These are phyloP conservation scores for Eilema caniola DNA, from an alignment of 2,888 invertebrate genomes.

Conservation along the genomic window DNA sequence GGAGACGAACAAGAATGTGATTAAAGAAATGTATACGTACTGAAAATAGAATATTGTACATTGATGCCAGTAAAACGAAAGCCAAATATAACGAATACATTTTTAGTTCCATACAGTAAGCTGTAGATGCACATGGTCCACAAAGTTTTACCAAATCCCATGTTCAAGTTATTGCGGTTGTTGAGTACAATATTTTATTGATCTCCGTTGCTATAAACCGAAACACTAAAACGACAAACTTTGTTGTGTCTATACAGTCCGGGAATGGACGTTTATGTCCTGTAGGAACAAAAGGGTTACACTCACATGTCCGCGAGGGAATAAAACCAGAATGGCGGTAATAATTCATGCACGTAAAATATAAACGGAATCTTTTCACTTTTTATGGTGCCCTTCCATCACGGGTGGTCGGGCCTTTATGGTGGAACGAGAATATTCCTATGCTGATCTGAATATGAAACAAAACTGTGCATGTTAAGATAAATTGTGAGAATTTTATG, in stretches of 20 bases:
- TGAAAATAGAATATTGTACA: not conserved
- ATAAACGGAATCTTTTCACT: not conserved
- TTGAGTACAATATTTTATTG: constrained; percentile 1
- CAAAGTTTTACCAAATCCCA: not conserved
- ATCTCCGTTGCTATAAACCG: not conserved
- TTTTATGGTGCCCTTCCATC: not conserved
- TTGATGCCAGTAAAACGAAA: not conserved
- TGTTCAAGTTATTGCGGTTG: not conserved
- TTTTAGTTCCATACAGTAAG: not conserved
- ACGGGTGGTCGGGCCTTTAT: not conserved
- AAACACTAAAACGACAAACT: not conserved
- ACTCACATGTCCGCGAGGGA: no score
- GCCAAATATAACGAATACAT: not conserved
- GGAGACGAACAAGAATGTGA: not conserved
- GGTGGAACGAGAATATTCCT: not conserved
- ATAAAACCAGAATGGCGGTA: not conserved
- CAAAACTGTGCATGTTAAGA: not conserved
- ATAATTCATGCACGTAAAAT: constrained; percentile 2
- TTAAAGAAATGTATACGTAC: not conserved
- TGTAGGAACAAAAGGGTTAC: not conserved
- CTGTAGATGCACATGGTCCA: not conserved
- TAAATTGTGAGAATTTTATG: not conserved
- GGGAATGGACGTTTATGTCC: not conserved
- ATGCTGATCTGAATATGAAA: constrained; percentile 11
- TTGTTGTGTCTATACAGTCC: not conserved